Evolutionary conservation across 1,140 invertebrate genomes (phyloP), one percentile per base, ranked within the genome.

Genomic region (Anastrepha obliqua): DNA sequence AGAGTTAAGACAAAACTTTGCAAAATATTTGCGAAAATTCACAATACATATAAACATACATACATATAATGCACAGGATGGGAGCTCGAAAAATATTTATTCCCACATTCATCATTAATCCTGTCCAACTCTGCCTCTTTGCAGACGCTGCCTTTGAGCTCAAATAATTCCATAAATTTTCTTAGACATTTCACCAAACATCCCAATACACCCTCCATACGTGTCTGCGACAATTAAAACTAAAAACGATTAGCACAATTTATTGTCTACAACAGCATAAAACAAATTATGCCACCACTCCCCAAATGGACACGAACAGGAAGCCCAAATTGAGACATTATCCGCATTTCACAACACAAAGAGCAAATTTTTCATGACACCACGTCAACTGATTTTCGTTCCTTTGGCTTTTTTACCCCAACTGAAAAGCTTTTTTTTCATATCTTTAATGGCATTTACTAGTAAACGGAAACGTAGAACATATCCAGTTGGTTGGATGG

Each of bases 291-390:
- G 47, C 74, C 47, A 74, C 39, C 42, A 81, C 74, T 51, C 74
- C 74, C 8, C 74, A 81, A 55, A 81, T 55, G 74, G 74, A 58
- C 47, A 55, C 20, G 17, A 81, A 51, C 47, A 81, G 74, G 74
- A 81, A 81, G 74, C 17, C 74, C 74, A 81, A 81, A 81, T 81
- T 81, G 47, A 81, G 74, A 81, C 74, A 81, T 81, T 81, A 55
- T 58, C 74, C 74, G 42, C 74, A 81, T 81, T 81, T 55, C 74
- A 81, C 74, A 81, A 81, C n/a, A 81, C 47, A 55, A 81, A 81
- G 6, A 81, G 44, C 74, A 81, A 81, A 81, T 81, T 81, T 81
- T 81, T 81, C 74, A 51, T 81, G 74, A 81, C 74, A 81, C 74
- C 47, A 55, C 74, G 17, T 81, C 44, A 81, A 81, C 42, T 81